Evolutionary conservation across 2,797 vertebrate species (phyloP).

Genomic region (Pangasius sanitwongsei): DNA sequence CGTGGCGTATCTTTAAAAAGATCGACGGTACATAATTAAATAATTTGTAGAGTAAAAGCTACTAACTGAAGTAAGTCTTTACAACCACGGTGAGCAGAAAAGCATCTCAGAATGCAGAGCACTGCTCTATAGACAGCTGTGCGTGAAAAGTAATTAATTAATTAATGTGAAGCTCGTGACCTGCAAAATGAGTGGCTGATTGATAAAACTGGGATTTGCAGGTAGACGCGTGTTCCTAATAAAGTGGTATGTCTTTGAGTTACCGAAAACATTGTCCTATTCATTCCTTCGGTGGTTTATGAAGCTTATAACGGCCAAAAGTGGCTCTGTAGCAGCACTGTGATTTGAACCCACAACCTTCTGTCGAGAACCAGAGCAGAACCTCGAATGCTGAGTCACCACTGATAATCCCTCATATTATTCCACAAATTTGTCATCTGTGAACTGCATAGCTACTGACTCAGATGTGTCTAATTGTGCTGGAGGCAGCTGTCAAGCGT

Average conservation of each 20-base stretch:
- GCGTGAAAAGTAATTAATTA: neutral
- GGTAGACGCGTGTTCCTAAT: neutral
- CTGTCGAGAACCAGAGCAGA: neutral
- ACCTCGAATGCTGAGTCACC: neutral
- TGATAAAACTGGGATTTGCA: neutral
- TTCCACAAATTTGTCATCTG: neutral
- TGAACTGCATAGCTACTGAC: neutral
- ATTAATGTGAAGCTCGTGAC: no score
- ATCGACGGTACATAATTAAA: neutral
- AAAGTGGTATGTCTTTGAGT: neutral
- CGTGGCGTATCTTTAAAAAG: neutral
- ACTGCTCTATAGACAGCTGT: neutral
- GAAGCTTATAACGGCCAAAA: neutral
- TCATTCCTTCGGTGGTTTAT: neutral
- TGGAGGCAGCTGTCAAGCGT: constrained; percentile 18
- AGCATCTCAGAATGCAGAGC: neutral
- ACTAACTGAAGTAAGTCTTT: neutral
- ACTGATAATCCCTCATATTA: neutral
- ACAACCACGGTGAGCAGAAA: neutral
- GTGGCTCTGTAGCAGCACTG: neutral
- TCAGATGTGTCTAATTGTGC: constrained; percentile 18
- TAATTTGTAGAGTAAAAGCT: neutral
- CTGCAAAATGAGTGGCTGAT: neutral
- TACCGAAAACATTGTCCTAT: neutral
- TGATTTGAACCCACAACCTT: neutral